Conservation (phyloP, 2,888 invertebrate genomes). For the Volucella inanis region DNA sequence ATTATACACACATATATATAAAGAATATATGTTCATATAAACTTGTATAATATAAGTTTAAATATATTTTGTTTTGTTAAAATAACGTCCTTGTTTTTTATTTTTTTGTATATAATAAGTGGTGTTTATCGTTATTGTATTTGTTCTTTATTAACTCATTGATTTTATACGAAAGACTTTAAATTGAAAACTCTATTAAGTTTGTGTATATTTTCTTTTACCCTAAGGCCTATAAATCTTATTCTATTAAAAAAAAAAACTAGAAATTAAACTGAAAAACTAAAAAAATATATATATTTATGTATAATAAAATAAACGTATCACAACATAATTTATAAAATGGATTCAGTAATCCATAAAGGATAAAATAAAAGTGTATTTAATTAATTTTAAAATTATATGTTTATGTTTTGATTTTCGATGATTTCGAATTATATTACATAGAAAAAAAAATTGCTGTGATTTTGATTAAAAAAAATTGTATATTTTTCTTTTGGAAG, state of each 20-base stretch:
- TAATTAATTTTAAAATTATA: slow-evolving; percentile 11
- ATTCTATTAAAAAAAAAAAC: slow-evolving; percentile 51
- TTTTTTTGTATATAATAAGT: slow-evolving; percentile 65
- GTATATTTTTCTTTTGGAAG: slow-evolving; percentile 60
- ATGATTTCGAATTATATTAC: slow-evolving; percentile 1
- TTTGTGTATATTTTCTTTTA: slow-evolving; percentile 48
- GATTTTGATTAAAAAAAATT: slow-evolving; percentile 39
- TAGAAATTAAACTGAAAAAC: slow-evolving; percentile 16
- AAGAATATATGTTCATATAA: slow-evolving; percentile 36
- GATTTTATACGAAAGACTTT: slow-evolving; percentile 34
- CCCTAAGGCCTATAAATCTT: slow-evolving; percentile 44
- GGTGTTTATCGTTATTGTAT: slow-evolving; percentile 71
- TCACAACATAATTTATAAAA: slow-evolving; percentile 60
- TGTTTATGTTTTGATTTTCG: slow-evolving; percentile 27
- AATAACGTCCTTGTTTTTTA: slow-evolving; percentile 35
- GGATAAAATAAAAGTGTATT: slow-evolving; percentile 12
- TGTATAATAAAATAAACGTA: slow-evolving; percentile 50
- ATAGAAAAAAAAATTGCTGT: slow-evolving; percentile 39
- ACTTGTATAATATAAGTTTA: slow-evolving; percentile 58
- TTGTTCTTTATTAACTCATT: slow-evolving; percentile 50
- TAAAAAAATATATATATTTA: slow-evolving; percentile 17
- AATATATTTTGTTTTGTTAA: slow-evolving; percentile 45
- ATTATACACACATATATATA: slow-evolving; percentile 57
- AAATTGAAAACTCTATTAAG: slow-evolving; percentile 57
- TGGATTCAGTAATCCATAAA: slow-evolving; percentile 7